phyloP scores from a whole-genome alignment of 2,888 invertebrate genomes.

The Eupithecia insigniata region DNA sequence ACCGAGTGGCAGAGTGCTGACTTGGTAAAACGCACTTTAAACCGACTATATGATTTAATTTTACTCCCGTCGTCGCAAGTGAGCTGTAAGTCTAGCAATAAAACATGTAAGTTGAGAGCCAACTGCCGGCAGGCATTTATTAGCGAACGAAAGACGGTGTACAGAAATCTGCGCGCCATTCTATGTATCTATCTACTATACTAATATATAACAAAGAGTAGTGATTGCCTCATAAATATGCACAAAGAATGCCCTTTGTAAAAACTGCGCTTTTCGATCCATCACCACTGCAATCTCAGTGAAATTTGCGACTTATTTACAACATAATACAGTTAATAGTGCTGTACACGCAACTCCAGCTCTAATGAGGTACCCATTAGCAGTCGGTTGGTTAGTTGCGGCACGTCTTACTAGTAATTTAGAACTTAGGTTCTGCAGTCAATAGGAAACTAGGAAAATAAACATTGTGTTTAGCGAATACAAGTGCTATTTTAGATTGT shows the following conservation, averaged over 20 bases:
- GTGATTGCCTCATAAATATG: background rate
- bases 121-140: too few species aligned
- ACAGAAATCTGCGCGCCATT: too few species aligned
- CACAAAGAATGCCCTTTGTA: conserved; percentile 3
- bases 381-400: conserved; percentile 40
- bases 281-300: conserved; percentile 39
- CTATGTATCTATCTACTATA: too few species aligned
- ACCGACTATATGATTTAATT: too few species aligned
- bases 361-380: conserved; percentile 45
- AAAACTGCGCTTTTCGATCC: conserved; percentile 30
- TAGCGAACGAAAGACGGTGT: too few species aligned
- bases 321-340: conserved; percentile 43
- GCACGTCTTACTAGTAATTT: conserved; percentile 39
- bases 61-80: too few species aligned
- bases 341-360: conserved; percentile 41
- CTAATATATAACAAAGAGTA: too few species aligned
- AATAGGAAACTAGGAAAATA: conserved; percentile 12
- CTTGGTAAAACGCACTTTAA: too few species aligned
- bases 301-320: conserved; percentile 42
- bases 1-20: too few species aligned
- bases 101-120: too few species aligned
- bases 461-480: background rate
- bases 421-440: conserved; percentile 21
- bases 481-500: background rate
- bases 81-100: too few species aligned